Base-by-base conservation (phyloP, 2,113 vertebrate species). In the Nannobrachium achirus region DNA sequence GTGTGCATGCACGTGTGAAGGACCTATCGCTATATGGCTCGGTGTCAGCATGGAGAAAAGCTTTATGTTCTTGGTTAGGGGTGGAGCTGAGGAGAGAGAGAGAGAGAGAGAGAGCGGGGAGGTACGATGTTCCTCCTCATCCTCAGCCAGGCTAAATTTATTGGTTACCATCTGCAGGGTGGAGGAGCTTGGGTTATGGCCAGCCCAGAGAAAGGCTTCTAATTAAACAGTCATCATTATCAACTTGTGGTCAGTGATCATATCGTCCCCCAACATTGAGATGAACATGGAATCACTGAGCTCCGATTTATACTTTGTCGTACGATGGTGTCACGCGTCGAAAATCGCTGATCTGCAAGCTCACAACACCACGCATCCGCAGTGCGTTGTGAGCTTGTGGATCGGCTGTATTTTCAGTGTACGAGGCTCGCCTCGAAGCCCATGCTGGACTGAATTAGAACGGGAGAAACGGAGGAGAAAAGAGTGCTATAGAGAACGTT, bases 151-250 rank as follows among this genome's bases (percentile, higher is more conserved):
- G 89, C 91, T 92, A 91, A 88, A 93, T 93, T 91, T 92, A 92
- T 93, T 93, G 91, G 89, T 91, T 79, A 80, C 89, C 92, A 94
- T 92, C 90, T 92, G 92, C 87, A 92, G 91, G 92, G 91, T 90
- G 92, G 93, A 93, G 92, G 81, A 93, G 86, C 83, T 89, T 91
- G 90, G 87, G 76, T 81, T 79, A 75, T 63, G 85, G 90, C 88
- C 92, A 91, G 88, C 79, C 88, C 85, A 87, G 83, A 89, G 89
- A 92, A 89, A 92, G 89, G 87, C 90, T 93, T 93, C 89, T 94
- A 94, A 94, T 94, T 94, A 94, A 93, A 92, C 85, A 86, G 89
- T 88, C 92, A 93, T 93, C 91, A 92, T 93, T 92, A 93, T 94
- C 92, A 90, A 92, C 89, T 88, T 86, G 89, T 71, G 90, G 93